Evolutionary conservation across 2,113 vertebrate genomes (phyloP).

Genomic region (Daboia siamensis): DNA sequence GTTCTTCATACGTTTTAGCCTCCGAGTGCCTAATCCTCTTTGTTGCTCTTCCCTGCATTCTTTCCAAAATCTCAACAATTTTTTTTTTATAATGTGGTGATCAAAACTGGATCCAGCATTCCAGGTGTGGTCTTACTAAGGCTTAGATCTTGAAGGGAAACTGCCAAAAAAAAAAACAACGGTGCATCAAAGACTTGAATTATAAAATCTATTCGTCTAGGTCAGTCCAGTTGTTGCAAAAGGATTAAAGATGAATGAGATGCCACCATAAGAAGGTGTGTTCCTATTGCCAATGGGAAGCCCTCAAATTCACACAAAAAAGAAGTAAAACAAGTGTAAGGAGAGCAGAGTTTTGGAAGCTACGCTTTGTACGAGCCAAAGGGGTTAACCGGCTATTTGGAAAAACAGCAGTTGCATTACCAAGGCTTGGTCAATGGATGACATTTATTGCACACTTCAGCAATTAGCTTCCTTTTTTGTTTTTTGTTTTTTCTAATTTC

Average conservation of each 20-base stretch:
- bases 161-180: slow-evolving; percentile 42
- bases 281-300: background rate
- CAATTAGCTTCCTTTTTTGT: slow-evolving; percentile 13
- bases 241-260: background rate
- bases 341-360: background rate
- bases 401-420: slow-evolving; percentile 33
- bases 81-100: background rate
- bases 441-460: slow-evolving; percentile 29
- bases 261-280: background rate
- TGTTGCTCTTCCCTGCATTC: background rate
- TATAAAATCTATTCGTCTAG: background rate
- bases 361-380: slow-evolving; percentile 6
- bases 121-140: background rate
- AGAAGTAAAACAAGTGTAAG: background rate
- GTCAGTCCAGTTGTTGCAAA: background rate
- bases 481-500: background rate
- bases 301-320: background rate
- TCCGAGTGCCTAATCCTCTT: background rate
- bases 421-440: slow-evolving; percentile 33
- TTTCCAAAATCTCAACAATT: background rate
- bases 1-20: background rate
- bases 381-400: background rate
- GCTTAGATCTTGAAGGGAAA: slow-evolving; percentile 48
- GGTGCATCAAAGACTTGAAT: slow-evolving; percentile 18
- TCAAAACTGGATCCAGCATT: background rate